These are phyloP conservation scores for Argyrosomus regius DNA, from an alignment of 2,797 vertebrate species.

Conservation along the genomic window DNA sequence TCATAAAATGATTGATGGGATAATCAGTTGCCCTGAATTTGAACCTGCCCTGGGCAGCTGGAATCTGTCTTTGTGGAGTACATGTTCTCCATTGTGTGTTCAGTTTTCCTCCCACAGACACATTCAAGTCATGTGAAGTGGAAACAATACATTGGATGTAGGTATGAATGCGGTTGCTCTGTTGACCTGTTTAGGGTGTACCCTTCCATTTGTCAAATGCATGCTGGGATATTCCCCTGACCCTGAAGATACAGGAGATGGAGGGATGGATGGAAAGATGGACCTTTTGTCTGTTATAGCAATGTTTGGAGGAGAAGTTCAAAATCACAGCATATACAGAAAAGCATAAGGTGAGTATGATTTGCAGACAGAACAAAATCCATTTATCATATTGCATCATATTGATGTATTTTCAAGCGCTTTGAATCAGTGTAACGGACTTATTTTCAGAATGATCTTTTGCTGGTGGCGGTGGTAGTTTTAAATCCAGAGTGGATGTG, in stretches of 20 bases:
- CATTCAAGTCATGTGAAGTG: constrained; percentile 42
- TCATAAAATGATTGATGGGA: constrained; percentile 16
- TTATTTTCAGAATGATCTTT: constrained; percentile 30
- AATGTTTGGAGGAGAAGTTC: background rate
- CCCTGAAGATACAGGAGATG: background rate
- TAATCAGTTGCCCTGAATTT: constrained; percentile 12
- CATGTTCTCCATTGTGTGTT: constrained; percentile 4
- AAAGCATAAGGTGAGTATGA: background rate
- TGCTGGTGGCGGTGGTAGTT: background rate
- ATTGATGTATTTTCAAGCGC: background rate
- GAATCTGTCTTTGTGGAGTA: constrained; percentile 15
- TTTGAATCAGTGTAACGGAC: background rate
- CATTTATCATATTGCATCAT: background rate
- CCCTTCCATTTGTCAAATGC: constrained; percentile 30
- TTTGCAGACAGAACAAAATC: background rate
- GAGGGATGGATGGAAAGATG: background rate
- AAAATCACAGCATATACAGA: too few relatives aligned
- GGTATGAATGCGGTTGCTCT: constrained; percentile 29
- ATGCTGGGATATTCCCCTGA: background rate
- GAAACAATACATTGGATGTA: constrained; percentile 46
- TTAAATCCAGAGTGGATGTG: constrained; percentile 5
- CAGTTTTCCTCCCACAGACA: constrained; percentile 29
- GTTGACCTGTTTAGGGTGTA: constrained; percentile 28
- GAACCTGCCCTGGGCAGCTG: constrained; percentile 18
- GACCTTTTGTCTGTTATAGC: background rate